Conservation (phyloP, 2,797 vertebrate genomes). For the Echiichthys vipera region DNA sequence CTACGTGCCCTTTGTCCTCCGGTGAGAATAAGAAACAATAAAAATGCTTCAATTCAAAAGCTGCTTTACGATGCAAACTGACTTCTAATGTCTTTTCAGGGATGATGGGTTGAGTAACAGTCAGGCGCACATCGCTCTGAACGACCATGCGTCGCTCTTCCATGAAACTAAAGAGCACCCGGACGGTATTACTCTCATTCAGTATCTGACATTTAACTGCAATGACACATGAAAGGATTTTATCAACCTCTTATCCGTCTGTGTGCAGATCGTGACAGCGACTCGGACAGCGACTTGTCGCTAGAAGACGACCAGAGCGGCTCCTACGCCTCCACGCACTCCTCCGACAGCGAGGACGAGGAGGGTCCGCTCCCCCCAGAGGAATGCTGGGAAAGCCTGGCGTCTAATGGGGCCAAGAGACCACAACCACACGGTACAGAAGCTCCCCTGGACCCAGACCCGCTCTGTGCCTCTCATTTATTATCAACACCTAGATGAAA, state of each 20-base stretch:
- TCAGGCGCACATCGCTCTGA: conserved; percentile 84
- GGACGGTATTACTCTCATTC: conserved; percentile 78
- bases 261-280: conserved; percentile 88
- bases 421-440: conserved; percentile 82
- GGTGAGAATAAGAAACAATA: no score
- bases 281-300: conserved; percentile 95
- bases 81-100: conserved; percentile 76
- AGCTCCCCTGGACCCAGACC: neutral
- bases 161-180: conserved; percentile 84
- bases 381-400: conserved; percentile 90
- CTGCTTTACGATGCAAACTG: neutral
- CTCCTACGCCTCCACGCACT: conserved; percentile 93
- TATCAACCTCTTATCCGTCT: neutral
- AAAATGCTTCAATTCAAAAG: fast-evolving
- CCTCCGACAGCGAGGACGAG: conserved; percentile 94
- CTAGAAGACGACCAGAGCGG: conserved; percentile 93
- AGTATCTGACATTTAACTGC: neutral
- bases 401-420: conserved; percentile 82
- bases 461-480: neutral
- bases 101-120: conserved; percentile 89
- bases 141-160: conserved; percentile 87
- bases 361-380: conserved; percentile 85
- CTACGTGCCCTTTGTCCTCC: conserved; percentile 92
- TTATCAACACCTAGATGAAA: neutral
- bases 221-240: fast-evolving